phyloP scores from a whole-genome alignment of 2,888 invertebrate genomes.

The Hydrotaea diabolus region DNA sequence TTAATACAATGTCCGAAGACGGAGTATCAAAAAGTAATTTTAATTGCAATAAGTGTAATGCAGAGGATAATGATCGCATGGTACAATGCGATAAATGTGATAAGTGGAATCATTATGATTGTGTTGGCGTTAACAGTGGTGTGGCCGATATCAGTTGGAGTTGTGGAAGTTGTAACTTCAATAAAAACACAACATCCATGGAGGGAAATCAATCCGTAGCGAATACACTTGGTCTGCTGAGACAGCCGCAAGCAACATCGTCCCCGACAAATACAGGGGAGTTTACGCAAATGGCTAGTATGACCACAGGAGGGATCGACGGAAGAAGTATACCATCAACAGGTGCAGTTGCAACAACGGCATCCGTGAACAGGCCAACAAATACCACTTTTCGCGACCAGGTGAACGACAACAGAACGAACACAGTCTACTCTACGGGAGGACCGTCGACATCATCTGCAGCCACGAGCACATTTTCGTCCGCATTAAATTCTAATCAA shows the following conservation, averaged over 20 bases:
- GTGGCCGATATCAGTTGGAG: constrained; percentile 46
- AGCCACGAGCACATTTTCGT: not conserved
- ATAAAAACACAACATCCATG: too few relatives aligned
- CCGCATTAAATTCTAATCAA: not conserved
- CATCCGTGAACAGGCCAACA: not conserved
- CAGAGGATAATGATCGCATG: constrained; percentile 17
- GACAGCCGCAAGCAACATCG: constrained; percentile 18
- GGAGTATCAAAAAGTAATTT: not conserved
- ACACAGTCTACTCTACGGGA: not conserved
- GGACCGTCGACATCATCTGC: not conserved
- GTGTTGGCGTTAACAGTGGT: constrained; percentile 34
- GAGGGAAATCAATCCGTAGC: not conserved
- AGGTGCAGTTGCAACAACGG: not conserved
- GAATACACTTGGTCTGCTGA: not conserved
- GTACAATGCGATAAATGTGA: constrained; percentile 28
- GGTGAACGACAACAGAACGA: not conserved
- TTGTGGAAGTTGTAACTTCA: constrained; percentile 34
- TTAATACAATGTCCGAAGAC: not conserved
- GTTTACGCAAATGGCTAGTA: not conserved
- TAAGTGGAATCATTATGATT: constrained; percentile 38
- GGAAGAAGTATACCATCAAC: not conserved
- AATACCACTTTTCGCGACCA: not conserved
- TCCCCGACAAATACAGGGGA: not conserved
- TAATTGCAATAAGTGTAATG: constrained; percentile 28
- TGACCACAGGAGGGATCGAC: not conserved